Percentiles rank a stretch among this genome's conserved stretches.
Evolutionary conservation across 2,888 invertebrate genomes (phyloP).

Genomic region (Caenorhabditis wallacei): DNA sequence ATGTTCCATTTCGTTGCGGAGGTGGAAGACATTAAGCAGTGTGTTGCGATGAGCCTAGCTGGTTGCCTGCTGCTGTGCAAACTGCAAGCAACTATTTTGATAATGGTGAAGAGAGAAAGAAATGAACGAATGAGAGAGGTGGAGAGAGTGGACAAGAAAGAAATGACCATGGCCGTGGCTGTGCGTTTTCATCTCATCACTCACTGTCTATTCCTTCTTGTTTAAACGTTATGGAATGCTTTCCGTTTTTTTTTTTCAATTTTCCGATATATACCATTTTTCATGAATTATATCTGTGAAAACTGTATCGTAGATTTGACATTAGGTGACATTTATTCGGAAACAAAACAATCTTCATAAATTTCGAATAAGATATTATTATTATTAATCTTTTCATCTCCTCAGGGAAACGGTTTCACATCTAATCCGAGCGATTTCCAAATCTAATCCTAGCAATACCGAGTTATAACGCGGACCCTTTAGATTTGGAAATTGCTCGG

Average conservation of each 20-base stretch:
- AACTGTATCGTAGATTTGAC: too few species aligned
- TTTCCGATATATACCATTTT: too few species aligned
- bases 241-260: slow-evolving; percentile 5
- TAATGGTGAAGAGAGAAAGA: slow-evolving; percentile 28
- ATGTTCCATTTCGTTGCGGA: slow-evolving; percentile 12
- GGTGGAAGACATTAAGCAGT: slow-evolving; percentile 16
- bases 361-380: too few species aligned
- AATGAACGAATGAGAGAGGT: slow-evolving; percentile 14
- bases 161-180: slow-evolving; percentile 29
- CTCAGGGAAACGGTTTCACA: too few species aligned
- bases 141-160: slow-evolving; percentile 9
- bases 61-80: slow-evolving; percentile 56
- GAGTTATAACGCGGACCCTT: too few species aligned
- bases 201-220: neutral
- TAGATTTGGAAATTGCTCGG: too few species aligned
- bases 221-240: neutral
- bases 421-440: too few species aligned
- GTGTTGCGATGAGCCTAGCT: slow-evolving; percentile 35
- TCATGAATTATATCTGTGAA: too few species aligned
- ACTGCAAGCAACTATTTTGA: slow-evolving; percentile 58
- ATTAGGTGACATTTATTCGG: too few species aligned
- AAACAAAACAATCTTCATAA: too few species aligned
- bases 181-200: slow-evolving; percentile 19
- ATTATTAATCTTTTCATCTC: too few species aligned
- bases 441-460: too few species aligned